A percentile compares a stretch with the other conserved stretches of the same genome.
Evolutionary conservation across 2,797 vertebrate species (phyloP).

Genomic region (Tolypeutes matacus): DNA sequence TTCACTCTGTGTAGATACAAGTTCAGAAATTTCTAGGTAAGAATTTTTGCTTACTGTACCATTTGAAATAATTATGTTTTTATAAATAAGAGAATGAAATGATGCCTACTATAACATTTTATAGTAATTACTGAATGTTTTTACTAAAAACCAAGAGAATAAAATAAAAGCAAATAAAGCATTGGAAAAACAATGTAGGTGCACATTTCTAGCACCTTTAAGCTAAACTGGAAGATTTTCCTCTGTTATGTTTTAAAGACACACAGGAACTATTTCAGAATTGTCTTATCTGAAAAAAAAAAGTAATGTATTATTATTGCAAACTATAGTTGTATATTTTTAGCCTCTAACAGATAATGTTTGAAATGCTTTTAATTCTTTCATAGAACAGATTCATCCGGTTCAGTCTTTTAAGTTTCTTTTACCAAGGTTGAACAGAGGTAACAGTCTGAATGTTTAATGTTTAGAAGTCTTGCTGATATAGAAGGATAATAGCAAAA

Average conservation of each 20-base stretch:
- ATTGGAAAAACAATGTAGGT: neutral
- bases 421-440: neutral
- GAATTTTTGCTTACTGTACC: conserved; percentile 52
- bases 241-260: neutral
- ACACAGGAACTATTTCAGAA: neutral
- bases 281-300: conserved; percentile 40
- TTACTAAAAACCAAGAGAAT: conserved; percentile 21
- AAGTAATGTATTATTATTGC: neutral
- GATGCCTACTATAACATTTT: neutral
- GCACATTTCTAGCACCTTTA: neutral
- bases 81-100: conserved; percentile 47
- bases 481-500: neutral
- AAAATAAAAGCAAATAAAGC: neutral
- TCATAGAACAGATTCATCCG: neutral
- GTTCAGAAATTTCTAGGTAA: conserved; percentile 83
- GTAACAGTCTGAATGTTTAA: neutral
- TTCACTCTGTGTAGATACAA: conserved; percentile 75
- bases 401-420: neutral
- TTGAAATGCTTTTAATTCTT: conserved; percentile 15
- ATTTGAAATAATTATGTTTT: conserved; percentile 55
- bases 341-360: neutral
- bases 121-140: conserved; percentile 54
- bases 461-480: conserved; percentile 1
- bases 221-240: conserved; percentile 8
- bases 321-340: neutral